Base-by-base conservation (phyloP, 2,888 invertebrate species). In the Colletes collaris region DNA sequence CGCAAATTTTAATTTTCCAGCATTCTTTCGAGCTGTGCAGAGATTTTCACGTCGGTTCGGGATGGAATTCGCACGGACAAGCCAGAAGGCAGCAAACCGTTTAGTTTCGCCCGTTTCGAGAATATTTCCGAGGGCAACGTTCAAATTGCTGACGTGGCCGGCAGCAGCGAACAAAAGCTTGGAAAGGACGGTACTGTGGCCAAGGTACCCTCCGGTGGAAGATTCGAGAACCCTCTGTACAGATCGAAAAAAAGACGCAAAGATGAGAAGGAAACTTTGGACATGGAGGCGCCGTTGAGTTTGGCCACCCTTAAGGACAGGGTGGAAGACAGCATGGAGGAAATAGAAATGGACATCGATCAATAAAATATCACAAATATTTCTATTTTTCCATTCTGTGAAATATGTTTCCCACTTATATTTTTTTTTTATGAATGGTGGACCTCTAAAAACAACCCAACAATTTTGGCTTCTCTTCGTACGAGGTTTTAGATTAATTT, bases 101-200 rank as follows among this genome's bases (percentile, higher is more conserved):
- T 91, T 67, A 82, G 89, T n/a, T 93, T 92, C 62, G 93, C 93
- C 3, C 90, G 92, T 37, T 93, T 93, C 64, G 92, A 93, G 70
- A 93, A 93, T 62, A 63, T 89, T 4, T 59, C 87, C 0, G 93
- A 92, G 55, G 91, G 91, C n/a, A 90, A 86, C 58, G 90, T 92
- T 4, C 89, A 86, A 46, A 85, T 92, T 8, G 85, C 86, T 0
- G 80, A 79, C 4, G 27, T 66, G 6, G 37, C 35, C 0, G n/a
- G n/a, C 10, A 62, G 44, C 58, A 73, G 56, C 35, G 73, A 73
- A 11, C 55, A 74, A 52, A 59, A 56, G 3, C 37, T 27, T 3
- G 77, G 68, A 4, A 63, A 37, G 0, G 73, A 64, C n/a, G 69
- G 55, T 35, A 53, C 3, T 0, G 67, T 27, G 56, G 80, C 49